phyloP scores from a whole-genome alignment of 2,888 invertebrate genomes.

The Nomada hirtipes region DNA sequence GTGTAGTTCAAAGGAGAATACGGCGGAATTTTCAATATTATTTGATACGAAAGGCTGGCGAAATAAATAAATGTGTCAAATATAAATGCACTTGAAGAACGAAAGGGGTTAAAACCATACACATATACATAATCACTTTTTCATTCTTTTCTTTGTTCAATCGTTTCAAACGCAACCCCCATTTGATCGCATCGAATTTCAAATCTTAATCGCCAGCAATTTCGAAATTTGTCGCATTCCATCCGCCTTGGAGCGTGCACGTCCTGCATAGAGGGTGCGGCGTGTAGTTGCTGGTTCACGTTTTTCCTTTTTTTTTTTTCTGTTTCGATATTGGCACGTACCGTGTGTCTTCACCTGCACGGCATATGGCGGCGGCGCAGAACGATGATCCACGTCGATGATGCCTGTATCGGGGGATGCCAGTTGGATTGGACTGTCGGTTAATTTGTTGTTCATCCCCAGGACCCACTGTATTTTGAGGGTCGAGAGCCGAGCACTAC shows the following conservation, averaged over 20 bases:
- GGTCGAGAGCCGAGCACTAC: constrained; percentile 66
- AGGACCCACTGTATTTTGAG: constrained; percentile 68
- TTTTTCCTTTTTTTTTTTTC: not conserved
- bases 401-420: constrained; percentile 54
- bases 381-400: constrained; percentile 46
- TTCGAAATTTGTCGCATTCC: not conserved
- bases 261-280: not conserved
- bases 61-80: too few relatives aligned
- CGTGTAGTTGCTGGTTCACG: constrained; percentile 5
- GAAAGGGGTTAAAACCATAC: too few relatives aligned
- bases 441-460: constrained; percentile 76
- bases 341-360: constrained; percentile 80
- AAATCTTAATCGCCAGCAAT: not conserved
- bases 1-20: too few relatives aligned
- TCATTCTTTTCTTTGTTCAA: too few relatives aligned
- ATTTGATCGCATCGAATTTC: too few relatives aligned
- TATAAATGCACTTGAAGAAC: too few relatives aligned
- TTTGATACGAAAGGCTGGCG: too few relatives aligned
- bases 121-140: too few relatives aligned
- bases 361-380: constrained; percentile 77
- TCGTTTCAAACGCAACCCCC: too few relatives aligned
- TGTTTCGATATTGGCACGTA: constrained; percentile 43
- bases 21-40: too few relatives aligned
- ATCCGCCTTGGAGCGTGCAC: not conserved
- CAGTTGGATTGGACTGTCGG: constrained; percentile 73